Percentiles rank a stretch among this genome's conserved stretches.
phyloP scores from a whole-genome alignment of 1,140 invertebrate genomes.

The Maconellicoccus hirsutus region DNA sequence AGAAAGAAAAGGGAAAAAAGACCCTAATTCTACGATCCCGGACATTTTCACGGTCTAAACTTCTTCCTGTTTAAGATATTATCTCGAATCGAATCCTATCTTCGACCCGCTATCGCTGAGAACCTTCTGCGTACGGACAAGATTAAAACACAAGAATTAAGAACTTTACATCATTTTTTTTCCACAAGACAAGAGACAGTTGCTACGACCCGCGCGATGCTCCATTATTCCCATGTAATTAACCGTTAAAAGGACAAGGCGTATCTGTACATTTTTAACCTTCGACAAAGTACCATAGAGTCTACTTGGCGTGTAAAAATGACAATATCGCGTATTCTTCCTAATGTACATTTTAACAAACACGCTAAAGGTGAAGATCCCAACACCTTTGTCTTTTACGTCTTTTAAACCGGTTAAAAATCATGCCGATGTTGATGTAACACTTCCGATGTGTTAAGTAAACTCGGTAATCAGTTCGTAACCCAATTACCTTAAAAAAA shows the following conservation, averaged over 20 bases:
- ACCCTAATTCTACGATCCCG: too few relatives aligned
- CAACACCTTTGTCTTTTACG: neutral
- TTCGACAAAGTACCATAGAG: neutral
- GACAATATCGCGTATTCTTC: neutral
- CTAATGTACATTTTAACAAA: too few relatives aligned
- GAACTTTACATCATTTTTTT: too few relatives aligned
- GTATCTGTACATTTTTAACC: neutral
- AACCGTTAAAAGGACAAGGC: neutral
- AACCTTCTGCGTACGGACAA: too few relatives aligned
- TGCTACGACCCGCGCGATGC: neutral
- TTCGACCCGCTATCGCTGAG: too few relatives aligned
- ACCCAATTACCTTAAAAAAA: neutral
- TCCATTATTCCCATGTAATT: neutral
- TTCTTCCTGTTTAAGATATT: too few relatives aligned
- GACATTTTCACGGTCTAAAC: too few relatives aligned
- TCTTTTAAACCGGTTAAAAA: neutral
- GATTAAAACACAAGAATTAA: too few relatives aligned
- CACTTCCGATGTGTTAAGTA: neutral
- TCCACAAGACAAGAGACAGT: too few relatives aligned
- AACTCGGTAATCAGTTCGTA: neutral
- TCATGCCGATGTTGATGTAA: neutral
- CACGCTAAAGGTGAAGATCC: neutral
- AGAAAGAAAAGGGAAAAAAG: too few relatives aligned
- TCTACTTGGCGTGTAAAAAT: neutral
- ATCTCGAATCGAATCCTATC: too few relatives aligned